These are phyloP conservation scores for Platypus cylindrus DNA, from an alignment of 2,888 invertebrate species.

Conservation along the genomic window DNA sequence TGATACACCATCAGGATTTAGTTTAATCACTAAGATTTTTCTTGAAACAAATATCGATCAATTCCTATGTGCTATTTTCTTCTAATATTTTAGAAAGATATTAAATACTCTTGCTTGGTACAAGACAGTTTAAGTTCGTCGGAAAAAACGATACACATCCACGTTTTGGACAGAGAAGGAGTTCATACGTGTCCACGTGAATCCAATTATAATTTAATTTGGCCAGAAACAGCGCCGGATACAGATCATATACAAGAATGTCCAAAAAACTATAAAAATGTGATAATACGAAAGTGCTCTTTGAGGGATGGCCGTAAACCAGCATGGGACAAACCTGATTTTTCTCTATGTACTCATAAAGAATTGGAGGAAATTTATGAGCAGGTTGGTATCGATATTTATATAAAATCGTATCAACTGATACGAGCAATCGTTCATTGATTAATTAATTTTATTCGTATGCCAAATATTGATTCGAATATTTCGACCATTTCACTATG, in stretches of 20 bases:
- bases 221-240: constrained; percentile 62
- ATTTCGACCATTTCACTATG: too few species aligned
- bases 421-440: too few species aligned
- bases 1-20: too few species aligned
- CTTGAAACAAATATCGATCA: too few species aligned
- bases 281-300: constrained; percentile 43
- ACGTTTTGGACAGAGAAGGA: constrained; percentile 47
- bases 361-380: constrained; percentile 14
- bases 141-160: constrained; percentile 51
- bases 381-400: constrained; percentile 17
- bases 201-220: constrained; percentile 43
- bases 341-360: constrained; percentile 49
- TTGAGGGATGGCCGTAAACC: constrained; percentile 50
- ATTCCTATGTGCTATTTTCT: too few species aligned
- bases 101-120: constrained; percentile 62
- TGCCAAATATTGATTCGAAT: too few species aligned
- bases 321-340: constrained; percentile 65
- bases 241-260: constrained; percentile 54
- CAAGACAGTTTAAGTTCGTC: constrained; percentile 34
- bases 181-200: constrained; percentile 45
- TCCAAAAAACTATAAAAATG: constrained; percentile 41
- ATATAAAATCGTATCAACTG: too few species aligned
- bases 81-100: constrained; percentile 41
- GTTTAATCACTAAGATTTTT: too few species aligned
- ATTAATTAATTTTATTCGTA: too few species aligned